Evolutionary conservation across 1,140 invertebrate genomes (phyloP).

Genomic region (Mizuhopecten yessoensis): DNA sequence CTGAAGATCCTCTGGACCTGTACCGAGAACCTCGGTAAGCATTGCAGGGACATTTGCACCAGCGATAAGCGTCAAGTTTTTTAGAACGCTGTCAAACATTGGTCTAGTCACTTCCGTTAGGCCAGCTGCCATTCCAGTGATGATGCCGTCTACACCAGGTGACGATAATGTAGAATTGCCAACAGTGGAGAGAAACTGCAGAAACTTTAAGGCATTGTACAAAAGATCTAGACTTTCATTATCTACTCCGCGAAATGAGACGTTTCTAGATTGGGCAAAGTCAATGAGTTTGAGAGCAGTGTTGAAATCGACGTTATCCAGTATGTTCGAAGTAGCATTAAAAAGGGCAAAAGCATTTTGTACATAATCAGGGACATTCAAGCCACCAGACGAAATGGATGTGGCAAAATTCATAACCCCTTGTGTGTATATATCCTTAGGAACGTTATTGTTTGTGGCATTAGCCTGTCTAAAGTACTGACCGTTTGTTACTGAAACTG

Average conservation of each 20-base stretch:
- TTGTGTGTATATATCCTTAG: not conserved
- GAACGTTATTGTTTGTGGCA: not conserved
- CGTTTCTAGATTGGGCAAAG: not conserved
- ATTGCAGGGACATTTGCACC: not conserved
- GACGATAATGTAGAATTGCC: not conserved
- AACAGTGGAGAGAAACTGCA: not conserved
- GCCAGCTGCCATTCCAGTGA: not conserved
- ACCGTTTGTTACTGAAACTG: not conserved
- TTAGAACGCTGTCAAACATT: not conserved
- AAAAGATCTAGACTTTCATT: not conserved
- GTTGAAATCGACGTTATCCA: not conserved
- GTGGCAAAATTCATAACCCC: conserved; percentile 12
- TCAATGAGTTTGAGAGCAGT: not conserved
- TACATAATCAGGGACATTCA: not conserved
- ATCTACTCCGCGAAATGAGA: not conserved
- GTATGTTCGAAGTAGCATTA: not conserved
- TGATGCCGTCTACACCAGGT: not conserved
- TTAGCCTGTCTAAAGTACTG: not conserved
- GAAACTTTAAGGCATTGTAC: not conserved
- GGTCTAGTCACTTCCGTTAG: not conserved
- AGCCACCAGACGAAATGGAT: not conserved
- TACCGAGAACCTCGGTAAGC: not conserved
- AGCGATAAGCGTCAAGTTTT: not conserved
- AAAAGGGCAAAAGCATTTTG: not conserved
- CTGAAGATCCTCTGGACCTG: not conserved